Evolutionary conservation across 1,140 invertebrate genomes (phyloP).

Genomic region (Vollenhovia emeryi): DNA sequence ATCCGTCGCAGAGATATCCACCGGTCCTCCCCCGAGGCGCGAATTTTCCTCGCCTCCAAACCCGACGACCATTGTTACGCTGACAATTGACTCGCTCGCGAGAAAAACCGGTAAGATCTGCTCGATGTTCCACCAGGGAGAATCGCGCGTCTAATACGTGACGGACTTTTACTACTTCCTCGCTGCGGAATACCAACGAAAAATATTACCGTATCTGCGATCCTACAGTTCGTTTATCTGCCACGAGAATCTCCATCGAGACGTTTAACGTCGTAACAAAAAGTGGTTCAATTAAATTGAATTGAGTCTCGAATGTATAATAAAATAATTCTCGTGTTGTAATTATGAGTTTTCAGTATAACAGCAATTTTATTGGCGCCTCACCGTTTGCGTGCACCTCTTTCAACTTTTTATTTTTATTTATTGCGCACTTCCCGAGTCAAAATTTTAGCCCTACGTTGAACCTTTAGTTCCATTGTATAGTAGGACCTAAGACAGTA

Average conservation of each 20-base stretch:
- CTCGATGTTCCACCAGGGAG: background rate
- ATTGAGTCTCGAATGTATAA: background rate
- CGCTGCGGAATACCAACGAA: background rate
- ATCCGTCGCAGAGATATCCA: constrained; percentile 49
- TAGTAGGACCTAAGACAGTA: too few species aligned
- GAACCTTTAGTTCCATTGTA: too few species aligned
- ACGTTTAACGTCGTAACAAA: background rate
- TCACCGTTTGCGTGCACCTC: too few species aligned
- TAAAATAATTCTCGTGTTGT: background rate
- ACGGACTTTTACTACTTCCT: constrained; percentile 2
- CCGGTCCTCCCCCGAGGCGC: background rate
- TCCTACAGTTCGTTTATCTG: background rate
- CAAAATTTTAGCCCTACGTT: too few species aligned
- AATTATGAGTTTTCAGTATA: too few species aligned
- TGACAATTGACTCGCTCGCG: constrained; percentile 21
- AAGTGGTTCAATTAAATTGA: background rate
- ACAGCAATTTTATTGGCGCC: too few species aligned
- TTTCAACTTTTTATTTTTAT: too few species aligned
- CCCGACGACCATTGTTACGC: constrained; percentile 55
- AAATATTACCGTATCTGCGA: background rate
- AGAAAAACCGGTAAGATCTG: constrained; percentile 28
- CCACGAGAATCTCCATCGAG: background rate
- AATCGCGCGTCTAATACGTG: background rate
- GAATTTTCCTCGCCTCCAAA: constrained; percentile 1
- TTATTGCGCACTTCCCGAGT: too few species aligned